Conservation (phyloP, 2,797 vertebrate species). For the Bucorvus abyssinicus region DNA sequence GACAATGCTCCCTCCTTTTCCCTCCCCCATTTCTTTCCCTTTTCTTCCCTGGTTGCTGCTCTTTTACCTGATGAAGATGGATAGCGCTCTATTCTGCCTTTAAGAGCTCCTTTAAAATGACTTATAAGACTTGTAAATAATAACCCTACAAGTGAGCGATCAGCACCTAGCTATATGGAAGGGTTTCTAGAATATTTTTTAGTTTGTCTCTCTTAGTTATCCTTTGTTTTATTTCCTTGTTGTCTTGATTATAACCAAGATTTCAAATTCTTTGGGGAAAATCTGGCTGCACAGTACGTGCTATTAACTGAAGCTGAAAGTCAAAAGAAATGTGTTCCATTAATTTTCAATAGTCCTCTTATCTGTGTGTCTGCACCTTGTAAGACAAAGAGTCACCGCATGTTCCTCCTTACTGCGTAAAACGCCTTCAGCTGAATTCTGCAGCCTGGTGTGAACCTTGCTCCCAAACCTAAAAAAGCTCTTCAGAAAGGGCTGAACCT, state of each 20-base stretch:
- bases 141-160: not conserved
- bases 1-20: not conserved
- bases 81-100: not conserved
- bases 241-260: not conserved
- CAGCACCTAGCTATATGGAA: not conserved
- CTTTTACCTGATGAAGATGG: not conserved
- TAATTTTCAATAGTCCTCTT: not conserved
- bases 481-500: not conserved
- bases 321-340: not conserved
- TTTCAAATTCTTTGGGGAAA: not conserved
- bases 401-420: not conserved
- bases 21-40: not conserved
- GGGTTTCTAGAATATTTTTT: not conserved
- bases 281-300: not conserved
- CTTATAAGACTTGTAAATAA: not conserved
- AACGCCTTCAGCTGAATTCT: not conserved
- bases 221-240: not conserved
- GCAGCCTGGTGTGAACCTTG: not conserved
- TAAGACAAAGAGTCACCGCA: not conserved
- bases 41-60: not conserved
- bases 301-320: not conserved
- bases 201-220: not conserved
- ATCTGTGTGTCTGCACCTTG: not conserved
- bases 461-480: not conserved
- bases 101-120: not conserved